Conservation (phyloP, 2,797 vertebrate species). For the Gorsachius magnificus region DNA sequence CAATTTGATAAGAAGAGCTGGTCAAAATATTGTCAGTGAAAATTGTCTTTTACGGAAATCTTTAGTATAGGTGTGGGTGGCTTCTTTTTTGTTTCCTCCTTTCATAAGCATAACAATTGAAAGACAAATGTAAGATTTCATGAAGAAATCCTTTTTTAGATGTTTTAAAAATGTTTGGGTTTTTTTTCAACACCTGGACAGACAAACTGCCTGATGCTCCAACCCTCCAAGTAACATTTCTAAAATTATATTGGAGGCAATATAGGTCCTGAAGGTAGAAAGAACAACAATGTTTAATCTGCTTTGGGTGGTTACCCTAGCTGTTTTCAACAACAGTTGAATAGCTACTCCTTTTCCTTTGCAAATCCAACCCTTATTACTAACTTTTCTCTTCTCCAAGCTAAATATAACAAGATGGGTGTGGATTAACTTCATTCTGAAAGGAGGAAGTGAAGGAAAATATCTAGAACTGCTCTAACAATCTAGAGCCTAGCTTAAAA, state of each 20-base stretch:
- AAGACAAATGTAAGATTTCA: background rate
- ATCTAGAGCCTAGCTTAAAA: background rate
- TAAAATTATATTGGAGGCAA: background rate
- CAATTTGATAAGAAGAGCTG: background rate
- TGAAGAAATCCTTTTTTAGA: background rate
- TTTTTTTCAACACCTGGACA: background rate
- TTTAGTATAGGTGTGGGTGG: background rate
- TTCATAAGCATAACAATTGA: background rate
- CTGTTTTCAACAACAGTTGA: background rate
- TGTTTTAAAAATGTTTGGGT: background rate
- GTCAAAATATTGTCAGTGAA: background rate
- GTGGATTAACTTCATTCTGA: background rate
- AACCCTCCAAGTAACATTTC: background rate
- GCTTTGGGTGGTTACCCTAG: background rate
- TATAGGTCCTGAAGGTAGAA: background rate
- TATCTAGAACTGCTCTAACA: background rate
- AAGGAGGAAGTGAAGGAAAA: background rate
- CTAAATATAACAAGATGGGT: too few species aligned
- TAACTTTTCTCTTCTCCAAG: background rate
- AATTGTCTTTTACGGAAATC: background rate
- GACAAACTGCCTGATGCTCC: background rate
- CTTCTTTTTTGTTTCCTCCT: background rate
- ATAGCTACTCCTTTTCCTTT: background rate
- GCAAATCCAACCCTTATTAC: background rate
- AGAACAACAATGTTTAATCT: background rate